A percentile compares a stretch with the other conserved stretches of the same genome.
Evolutionary conservation across 2,113 vertebrate genomes (phyloP).

Genomic region (Thryonomys swinderianus): DNA sequence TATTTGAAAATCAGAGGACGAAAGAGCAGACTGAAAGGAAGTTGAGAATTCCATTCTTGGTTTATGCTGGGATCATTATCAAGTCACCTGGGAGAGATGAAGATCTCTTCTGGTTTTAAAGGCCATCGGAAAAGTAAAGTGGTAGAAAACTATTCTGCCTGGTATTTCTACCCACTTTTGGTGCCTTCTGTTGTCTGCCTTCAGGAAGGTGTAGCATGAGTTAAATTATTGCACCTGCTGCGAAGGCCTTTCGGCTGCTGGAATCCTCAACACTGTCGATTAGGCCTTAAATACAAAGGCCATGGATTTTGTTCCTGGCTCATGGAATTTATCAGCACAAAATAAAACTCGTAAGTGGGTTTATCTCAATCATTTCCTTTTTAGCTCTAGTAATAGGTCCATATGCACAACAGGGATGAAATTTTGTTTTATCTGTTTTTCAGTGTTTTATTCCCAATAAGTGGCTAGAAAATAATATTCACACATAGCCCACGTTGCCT

Average conservation of each 20-base stretch:
- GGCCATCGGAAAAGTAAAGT: conserved; percentile 35
- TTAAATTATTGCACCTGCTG: conserved; percentile 48
- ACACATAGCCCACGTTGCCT: conserved; percentile 4
- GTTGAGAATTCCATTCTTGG: conserved; percentile 35
- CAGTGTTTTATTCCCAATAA: background rate
- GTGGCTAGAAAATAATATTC: conserved; percentile 67
- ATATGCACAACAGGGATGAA: conserved; percentile 45
- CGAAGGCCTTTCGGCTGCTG: background rate
- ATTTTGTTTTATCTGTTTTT: conserved; percentile 72
- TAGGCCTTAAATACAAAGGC: conserved; percentile 44
- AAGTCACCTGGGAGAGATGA: conserved; percentile 17
- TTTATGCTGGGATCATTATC: conserved; percentile 6
- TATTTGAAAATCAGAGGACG: background rate
- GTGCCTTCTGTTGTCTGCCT: background rate
- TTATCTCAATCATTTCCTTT: conserved; percentile 73
- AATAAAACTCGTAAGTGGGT: conserved; percentile 72
- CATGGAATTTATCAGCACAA: conserved; percentile 75
- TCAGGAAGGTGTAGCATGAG: background rate
- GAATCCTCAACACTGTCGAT: background rate
- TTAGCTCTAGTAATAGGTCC: conserved; percentile 62
- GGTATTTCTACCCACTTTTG: conserved; percentile 31
- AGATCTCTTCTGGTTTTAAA: conserved; percentile 54
- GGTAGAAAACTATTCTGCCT: conserved; percentile 10
- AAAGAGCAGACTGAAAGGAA: background rate
- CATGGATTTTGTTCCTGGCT: conserved; percentile 65